Evolutionary conservation across 2,113 vertebrate genomes (phyloP), one percentile per base, ranked within the genome.

Genomic region (Catharus bicknelli): DNA sequence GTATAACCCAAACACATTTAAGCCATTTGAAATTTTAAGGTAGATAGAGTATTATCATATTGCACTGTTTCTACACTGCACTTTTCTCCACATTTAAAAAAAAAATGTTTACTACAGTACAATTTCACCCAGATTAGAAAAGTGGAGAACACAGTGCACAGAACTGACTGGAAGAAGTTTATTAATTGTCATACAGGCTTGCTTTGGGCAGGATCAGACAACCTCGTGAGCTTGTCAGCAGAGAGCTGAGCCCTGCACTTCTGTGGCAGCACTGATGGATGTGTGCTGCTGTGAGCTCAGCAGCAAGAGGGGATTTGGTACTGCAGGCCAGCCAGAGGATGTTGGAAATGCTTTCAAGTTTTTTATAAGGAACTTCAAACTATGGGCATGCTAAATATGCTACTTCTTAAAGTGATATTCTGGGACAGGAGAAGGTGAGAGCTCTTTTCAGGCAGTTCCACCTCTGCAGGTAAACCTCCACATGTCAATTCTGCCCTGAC

Each of bases 121-220:
- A 73, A 74, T 88, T 93, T 90, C 76, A 86, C 76, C 57, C 59
- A 62, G 80, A 73, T 66, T 55, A 92, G 54, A 43, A 74, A 88
- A 51, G 61, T 74, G 18, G 73, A 62, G 93, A 74, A 88, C 50
- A 25, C 3, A 58, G 32, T 30, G 20, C 58, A 58, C 8, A 81
- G 64, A 88, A 90, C 42, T 9, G 16, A 64, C 73, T 54, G 8
- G 16, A 53, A 73, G 43, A 68, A 77, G 38, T 83, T 83, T 34
- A 47, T 86, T 83, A 47, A 38, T 23, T 81, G 76, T 55, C 42
- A 50, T 5, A 34, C 29, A 53, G 55, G 32, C 68, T 92, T 81
- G 73, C 83, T 93, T 80, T 77, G 83, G 83, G 68, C 72, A 83
- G 64, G 76, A 86, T 83, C 50, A 86, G 58, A 42, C 54, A 86